Conservation (phyloP, 2,797 vertebrate species). For the Momotus momota region DNA sequence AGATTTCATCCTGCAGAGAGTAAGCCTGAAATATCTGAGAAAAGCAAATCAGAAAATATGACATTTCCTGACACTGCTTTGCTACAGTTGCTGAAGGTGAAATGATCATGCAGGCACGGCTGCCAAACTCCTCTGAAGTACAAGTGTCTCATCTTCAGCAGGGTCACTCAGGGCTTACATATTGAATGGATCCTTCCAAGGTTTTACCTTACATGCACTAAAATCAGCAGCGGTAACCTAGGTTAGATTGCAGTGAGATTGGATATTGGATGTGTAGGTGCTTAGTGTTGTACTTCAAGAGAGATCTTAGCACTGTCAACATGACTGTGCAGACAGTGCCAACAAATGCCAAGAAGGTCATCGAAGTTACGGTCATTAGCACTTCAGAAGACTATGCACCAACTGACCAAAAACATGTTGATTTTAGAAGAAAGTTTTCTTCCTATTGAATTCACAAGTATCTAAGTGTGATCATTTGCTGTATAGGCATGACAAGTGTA, state of each 20-base stretch:
- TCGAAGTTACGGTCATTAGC: not conserved
- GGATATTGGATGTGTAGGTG: not conserved
- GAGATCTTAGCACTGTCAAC: not conserved
- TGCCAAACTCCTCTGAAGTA: not conserved
- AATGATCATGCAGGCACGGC: not conserved
- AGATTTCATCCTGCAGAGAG: not conserved
- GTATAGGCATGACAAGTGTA: not conserved
- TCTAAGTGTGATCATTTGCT: not conserved
- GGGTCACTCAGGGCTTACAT: rapidly evolving
- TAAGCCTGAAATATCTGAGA: not conserved
- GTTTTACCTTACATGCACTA: not conserved
- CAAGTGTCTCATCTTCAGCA: not conserved
- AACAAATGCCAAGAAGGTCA: not conserved
- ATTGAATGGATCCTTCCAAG: not conserved
- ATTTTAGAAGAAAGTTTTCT: not conserved
- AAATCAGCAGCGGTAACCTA: not conserved
- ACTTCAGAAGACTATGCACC: not conserved
- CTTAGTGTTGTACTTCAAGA: not conserved
- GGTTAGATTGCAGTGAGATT: not conserved
- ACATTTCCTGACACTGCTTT: not conserved
- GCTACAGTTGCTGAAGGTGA: not conserved
- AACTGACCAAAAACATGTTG: not conserved
- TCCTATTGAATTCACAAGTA: not conserved
- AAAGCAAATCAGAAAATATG: not conserved
- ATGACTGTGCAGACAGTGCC: not conserved